phyloP scores from a whole-genome alignment of 2,113 vertebrate genomes.

The Clarias gariepinus region DNA sequence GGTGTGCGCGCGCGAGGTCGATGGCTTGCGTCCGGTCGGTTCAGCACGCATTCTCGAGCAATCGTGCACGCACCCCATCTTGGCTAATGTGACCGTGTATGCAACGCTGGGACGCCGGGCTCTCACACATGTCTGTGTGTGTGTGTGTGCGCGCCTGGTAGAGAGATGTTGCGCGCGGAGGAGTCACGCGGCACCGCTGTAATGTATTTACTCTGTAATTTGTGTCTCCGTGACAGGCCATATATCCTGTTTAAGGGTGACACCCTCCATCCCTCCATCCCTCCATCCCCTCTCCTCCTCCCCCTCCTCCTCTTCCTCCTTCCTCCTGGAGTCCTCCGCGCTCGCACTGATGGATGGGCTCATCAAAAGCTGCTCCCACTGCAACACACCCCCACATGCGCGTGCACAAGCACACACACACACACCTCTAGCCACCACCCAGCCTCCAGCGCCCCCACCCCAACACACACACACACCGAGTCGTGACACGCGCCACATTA shows the following conservation, averaged over 20 bases:
- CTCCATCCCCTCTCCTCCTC: background rate
- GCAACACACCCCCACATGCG: constrained; percentile 61
- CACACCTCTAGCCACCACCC: constrained; percentile 43
- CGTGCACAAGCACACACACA: constrained; percentile 48
- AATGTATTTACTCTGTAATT: constrained; percentile 83
- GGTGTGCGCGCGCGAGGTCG: constrained; percentile 28
- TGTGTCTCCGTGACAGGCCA: constrained; percentile 77
- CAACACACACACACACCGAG: background rate
- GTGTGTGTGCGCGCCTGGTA: constrained; percentile 43
- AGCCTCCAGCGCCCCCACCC: too few species aligned
- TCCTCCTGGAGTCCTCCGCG: constrained; percentile 72
- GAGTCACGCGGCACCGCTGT: constrained; percentile 67
- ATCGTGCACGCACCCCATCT: background rate
- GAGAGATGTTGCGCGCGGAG: constrained; percentile 70
- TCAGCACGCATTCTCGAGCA: constrained; percentile 14
- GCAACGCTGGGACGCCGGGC: constrained; percentile 48
- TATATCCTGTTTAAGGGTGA: constrained; percentile 82
- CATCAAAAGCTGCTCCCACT: constrained; percentile 68
- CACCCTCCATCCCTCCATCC: constrained; percentile 58
- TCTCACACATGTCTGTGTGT: background rate
- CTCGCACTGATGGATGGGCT: constrained; percentile 77
- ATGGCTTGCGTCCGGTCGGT: constrained; percentile 4
- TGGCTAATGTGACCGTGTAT: constrained; percentile 53
- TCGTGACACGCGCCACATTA: background rate
- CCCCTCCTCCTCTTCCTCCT: constrained; percentile 40